These are phyloP conservation scores for Oophaga sylvatica DNA, from an alignment of 2,797 vertebrate genomes.

Conservation along the genomic window DNA sequence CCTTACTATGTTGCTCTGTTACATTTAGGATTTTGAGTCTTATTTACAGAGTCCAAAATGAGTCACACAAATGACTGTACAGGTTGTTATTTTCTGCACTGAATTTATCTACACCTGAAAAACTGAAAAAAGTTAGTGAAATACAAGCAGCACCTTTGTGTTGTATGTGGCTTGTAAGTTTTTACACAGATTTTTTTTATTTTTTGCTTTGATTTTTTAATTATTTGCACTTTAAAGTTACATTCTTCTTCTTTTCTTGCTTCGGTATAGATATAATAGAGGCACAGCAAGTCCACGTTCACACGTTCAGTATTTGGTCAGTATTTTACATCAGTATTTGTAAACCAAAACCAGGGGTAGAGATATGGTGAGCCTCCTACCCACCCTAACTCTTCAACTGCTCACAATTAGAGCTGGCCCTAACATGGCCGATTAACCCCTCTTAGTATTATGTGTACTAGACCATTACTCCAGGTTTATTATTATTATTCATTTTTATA, in stretches of 20 bases:
- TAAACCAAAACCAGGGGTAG: too few relatives aligned
- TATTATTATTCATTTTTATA: too few relatives aligned
- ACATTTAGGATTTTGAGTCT: background rate
- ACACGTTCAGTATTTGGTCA: too few relatives aligned
- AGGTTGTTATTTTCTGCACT: background rate
- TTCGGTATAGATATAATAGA: too few relatives aligned
- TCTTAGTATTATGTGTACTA: too few relatives aligned
- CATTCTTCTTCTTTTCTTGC: background rate
- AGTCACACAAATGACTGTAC: background rate
- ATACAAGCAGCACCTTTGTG: background rate
- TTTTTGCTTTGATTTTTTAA: background rate
- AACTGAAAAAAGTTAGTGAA: background rate
- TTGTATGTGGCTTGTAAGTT: background rate
- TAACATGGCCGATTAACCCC: too few relatives aligned
- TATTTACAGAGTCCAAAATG: background rate
- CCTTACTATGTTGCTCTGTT: background rate
- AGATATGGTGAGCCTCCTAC: too few relatives aligned
- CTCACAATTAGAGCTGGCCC: too few relatives aligned
- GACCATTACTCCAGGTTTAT: too few relatives aligned
- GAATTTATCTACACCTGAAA: background rate
- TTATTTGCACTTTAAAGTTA: background rate
- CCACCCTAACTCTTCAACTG: too few relatives aligned
- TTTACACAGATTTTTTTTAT: background rate
- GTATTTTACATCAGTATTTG: too few relatives aligned
- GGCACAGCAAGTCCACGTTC: too few relatives aligned